Evolutionary conservation across 2,797 vertebrate genomes (phyloP).

Genomic region (Rhinoraja longicauda): DNA sequence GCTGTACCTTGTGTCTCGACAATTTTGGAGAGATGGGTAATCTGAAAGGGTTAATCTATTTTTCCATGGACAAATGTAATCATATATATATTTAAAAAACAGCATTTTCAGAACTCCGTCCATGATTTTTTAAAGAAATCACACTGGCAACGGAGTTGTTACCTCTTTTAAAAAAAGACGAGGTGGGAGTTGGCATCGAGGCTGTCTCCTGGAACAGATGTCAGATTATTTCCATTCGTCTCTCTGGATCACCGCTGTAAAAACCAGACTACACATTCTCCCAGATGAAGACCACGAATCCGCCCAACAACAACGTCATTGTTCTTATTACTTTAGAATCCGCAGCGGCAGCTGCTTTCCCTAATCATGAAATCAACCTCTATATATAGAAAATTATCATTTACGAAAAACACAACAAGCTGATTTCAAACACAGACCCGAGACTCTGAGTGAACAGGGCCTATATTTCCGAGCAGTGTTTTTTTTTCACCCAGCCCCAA

Average conservation of each 20-base stretch:
- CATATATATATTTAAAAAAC: neutral
- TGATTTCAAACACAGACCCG: constrained; percentile 4
- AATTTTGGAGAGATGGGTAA: neutral
- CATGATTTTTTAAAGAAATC: neutral
- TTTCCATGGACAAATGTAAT: too few relatives aligned
- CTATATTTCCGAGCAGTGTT: neutral
- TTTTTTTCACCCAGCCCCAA: neutral
- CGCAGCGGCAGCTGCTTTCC: constrained; percentile 70
- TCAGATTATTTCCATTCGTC: constrained; percentile 77
- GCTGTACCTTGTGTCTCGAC: too few relatives aligned
- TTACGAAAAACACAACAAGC: constrained; percentile 6
- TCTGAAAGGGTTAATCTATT: constrained; percentile 4
- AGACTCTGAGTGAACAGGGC: neutral
- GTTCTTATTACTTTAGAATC: constrained; percentile 69
- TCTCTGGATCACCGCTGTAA: constrained; percentile 60
- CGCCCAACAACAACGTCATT: constrained; percentile 82
- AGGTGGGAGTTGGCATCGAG: constrained; percentile 53
- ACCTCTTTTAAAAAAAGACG: constrained; percentile 43
- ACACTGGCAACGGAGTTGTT: neutral
- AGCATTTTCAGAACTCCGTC: neutral
- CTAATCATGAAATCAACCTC: neutral
- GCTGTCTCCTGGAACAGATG: constrained; percentile 72
- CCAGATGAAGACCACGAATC: constrained; percentile 70
- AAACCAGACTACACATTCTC: constrained; percentile 69
- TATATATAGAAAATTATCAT: neutral